Evolutionary conservation across 2,888 invertebrate species (phyloP), one percentile per base, ranked within the genome.

Genomic region (Lypha dubia): DNA sequence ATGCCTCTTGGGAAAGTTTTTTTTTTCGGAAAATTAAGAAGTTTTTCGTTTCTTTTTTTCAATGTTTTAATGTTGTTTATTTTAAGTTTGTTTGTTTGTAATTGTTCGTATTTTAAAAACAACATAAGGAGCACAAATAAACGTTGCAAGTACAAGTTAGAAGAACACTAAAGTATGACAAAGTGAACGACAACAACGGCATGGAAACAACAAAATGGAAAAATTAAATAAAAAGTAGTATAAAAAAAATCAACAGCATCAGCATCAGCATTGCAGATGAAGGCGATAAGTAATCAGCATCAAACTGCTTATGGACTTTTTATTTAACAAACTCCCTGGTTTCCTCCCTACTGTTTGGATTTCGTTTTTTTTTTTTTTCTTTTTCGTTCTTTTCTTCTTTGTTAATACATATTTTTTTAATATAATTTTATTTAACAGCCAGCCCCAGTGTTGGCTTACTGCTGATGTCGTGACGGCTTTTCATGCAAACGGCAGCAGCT

Each of bases 231-330:
- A 53, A 35, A 51, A 22, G 20, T 28, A 28, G 38, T 49, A 58
- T 15, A n/a, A 53, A 38, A 20, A 73, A 49, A 17, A 65, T 2
- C 35, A 79, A 17, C 44, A 71, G 35, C 17, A 76, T 15, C 46
- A 71, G 8, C 41, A 71, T 4, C 28, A 28, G 17, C 9, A 65
- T 67, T 53, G 49, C 62, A 77, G 74, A 81, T 68, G 77, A 77
- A 63, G 77, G 51, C 70, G 70, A 79, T 81, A 84, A 81, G 81
- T 71, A 79, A 84, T 84, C 77, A 79, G 58, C 77, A 70, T 58
- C 63, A 77, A 84, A 81, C 84, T 81, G 81, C 65, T 79, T 77
- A 81, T 60, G 49, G 58, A 60, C 46, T 71, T 60, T 76, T 53
- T 58, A n/a, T n/a, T 71, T 44, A 74, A 83, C 67, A 67, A 73